Base-by-base conservation (phyloP, 1,140 invertebrate genomes). In the Drosophila triauraria region DNA sequence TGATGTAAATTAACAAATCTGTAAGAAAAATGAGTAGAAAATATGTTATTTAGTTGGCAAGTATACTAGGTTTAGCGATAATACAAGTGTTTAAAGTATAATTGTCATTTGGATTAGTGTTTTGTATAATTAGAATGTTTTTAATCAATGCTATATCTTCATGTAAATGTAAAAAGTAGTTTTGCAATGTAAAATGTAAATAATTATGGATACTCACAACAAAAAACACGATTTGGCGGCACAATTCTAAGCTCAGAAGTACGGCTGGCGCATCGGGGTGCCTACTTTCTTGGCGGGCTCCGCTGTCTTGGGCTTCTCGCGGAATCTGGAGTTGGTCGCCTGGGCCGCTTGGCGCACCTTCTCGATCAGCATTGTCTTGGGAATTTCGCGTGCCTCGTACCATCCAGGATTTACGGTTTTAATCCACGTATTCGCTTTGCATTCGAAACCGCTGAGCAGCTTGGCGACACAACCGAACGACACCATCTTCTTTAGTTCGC, bases 351-450 rank as follows among this genome's bases (percentile, higher is more conserved):
- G 48, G 46, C 63, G 48, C 74, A 53, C 38, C 27, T 71, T 79
- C 3, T 78, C 40, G 0, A 8, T 65, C 0, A 86, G 46, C 4
- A 76, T 5, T 0, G 60, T 79, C 12, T 38, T 86, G 1, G 83
- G 79, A 2, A 87, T 27, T 2, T 60, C 42, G 2, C 75, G 67
- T 0, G 67, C 76, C 42, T 67, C 60, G 23, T 82, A 87, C 83
- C 83, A 86, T n/a, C 56, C 12, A 0, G 83, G 83, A 74, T 86
- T 86, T 0, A 87, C 83, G 1, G 53, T 51, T 15, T 70, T 58
- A 0, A 86, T 7, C 83, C 83, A 86, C 5, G 27, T 32, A 12
- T 54, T 62, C 6, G 8, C 56, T 2, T 9, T 27, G 38, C 54
- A 40, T 12, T 82, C 30, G 0, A 65, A 38, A 12, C 35, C 25